These are phyloP conservation scores for Chalcosyrphus nemorum DNA, from an alignment of 2,888 invertebrate species.

Conservation along the genomic window DNA sequence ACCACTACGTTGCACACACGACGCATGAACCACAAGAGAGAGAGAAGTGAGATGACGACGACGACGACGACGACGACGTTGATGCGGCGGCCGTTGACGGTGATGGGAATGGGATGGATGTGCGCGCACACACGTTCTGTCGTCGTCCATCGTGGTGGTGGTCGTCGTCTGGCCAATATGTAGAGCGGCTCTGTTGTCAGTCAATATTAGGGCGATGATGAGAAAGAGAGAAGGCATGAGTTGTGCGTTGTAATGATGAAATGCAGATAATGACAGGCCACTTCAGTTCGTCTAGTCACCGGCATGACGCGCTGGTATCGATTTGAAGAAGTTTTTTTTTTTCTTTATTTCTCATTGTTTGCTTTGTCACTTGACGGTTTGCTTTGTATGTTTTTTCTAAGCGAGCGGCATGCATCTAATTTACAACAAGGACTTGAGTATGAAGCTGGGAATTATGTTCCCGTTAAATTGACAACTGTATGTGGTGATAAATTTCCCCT, in stretches of 20 bases:
- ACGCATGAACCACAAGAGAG: slow-evolving; percentile 47
- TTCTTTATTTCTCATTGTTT: background rate
- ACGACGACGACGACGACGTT: too few relatives aligned
- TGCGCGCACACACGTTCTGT: slow-evolving; percentile 64
- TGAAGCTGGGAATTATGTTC: slow-evolving; percentile 68
- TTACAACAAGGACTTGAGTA: slow-evolving; percentile 23
- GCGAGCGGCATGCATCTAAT: slow-evolving; percentile 16
- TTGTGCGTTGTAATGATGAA: slow-evolving; percentile 65
- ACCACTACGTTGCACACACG: slow-evolving; percentile 25
- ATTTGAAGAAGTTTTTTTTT: slow-evolving; percentile 13
- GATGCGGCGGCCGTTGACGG: slow-evolving; percentile 40
- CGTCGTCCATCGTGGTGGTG: slow-evolving; percentile 24
- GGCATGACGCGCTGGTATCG: slow-evolving; percentile 54
- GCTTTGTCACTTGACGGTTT: background rate
- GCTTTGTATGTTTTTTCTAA: slow-evolving; percentile 35
- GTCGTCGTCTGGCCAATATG: slow-evolving; percentile 47
- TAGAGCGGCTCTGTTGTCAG: slow-evolving; percentile 46
- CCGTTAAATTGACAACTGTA: slow-evolving; percentile 75
- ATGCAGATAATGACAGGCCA: slow-evolving; percentile 54
- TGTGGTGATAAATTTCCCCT: slow-evolving; percentile 73
- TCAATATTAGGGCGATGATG: slow-evolving; percentile 45
- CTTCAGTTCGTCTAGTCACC: slow-evolving; percentile 62
- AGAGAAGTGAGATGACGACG: slow-evolving; percentile 51
- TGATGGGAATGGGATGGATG: slow-evolving; percentile 66
- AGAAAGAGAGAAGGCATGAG: slow-evolving; percentile 59